Evolutionary conservation across 2,113 vertebrate genomes (phyloP).

Genomic region (Stegostoma tigrinum): DNA sequence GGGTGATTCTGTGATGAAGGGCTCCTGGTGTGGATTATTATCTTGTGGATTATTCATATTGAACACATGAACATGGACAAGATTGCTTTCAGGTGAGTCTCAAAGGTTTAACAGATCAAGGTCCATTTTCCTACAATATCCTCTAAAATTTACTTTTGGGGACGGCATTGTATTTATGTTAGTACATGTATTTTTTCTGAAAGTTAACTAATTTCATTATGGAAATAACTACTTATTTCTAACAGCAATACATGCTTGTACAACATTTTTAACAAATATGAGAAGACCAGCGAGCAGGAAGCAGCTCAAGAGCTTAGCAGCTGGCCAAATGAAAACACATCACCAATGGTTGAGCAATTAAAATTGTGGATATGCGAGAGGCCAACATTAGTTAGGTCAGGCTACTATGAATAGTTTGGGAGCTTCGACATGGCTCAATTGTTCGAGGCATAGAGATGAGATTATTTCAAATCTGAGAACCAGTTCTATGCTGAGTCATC

Average conservation of each 20-base stretch:
- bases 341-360: too few relatives aligned
- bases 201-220: neutral
- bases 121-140: neutral
- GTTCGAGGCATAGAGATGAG: neutral
- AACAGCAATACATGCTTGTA: too few relatives aligned
- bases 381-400: neutral
- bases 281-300: too few relatives aligned
- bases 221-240: too few relatives aligned
- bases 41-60: neutral
- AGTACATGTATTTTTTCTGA: neutral
- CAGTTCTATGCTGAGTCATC: neutral
- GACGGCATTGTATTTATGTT: neutral
- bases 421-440: neutral
- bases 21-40: neutral
- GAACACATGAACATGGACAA: neutral
- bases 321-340: too few relatives aligned
- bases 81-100: neutral
- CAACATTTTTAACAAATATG: too few relatives aligned
- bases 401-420: conserved; percentile 9
- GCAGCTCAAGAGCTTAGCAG: too few relatives aligned
- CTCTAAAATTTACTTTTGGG: neutral
- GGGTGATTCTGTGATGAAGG: neutral
- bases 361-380: too few relatives aligned
- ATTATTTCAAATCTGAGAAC: neutral
- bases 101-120: neutral